phyloP scores from a whole-genome alignment of 2,888 invertebrate genomes.

The Aphidoletes aphidimyza region DNA sequence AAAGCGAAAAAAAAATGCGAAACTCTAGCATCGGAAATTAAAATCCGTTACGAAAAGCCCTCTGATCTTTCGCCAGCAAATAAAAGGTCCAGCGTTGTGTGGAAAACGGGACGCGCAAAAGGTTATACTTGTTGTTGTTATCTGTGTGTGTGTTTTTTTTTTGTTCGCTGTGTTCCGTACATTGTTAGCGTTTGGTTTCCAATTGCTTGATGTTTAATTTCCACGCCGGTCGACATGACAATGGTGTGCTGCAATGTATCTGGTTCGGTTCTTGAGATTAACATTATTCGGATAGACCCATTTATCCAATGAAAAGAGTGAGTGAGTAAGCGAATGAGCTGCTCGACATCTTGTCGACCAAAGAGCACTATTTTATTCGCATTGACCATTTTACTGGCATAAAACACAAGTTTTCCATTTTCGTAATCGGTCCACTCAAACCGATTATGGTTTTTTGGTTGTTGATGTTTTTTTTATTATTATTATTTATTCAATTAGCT shows the following conservation, averaged over 20 bases:
- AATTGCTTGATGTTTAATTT: not conserved
- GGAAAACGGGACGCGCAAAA: not conserved
- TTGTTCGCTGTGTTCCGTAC: too few relatives aligned
- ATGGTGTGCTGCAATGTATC: not conserved
- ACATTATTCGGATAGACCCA: not conserved
- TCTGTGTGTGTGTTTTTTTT: too few relatives aligned
- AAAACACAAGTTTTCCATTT: constrained; percentile 43
- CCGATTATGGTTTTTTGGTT: not conserved
- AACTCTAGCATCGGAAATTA: not conserved
- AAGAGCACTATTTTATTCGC: constrained; percentile 36
- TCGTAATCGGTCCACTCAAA: not conserved
- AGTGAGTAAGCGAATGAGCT: too few relatives aligned
- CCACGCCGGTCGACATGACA: not conserved
- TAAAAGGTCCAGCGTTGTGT: constrained; percentile 48
- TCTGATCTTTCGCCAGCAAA: constrained; percentile 45
- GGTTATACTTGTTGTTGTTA: constrained; percentile 1
- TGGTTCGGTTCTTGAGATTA: not conserved
- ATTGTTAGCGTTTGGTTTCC: not conserved
- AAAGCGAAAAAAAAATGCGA: not conserved
- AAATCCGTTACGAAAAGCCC: constrained; percentile 45
- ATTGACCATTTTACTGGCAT: not conserved
- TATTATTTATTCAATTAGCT: too few relatives aligned
- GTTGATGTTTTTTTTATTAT: too few relatives aligned
- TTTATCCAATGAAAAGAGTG: too few relatives aligned
- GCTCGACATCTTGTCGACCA: constrained; percentile 51